These are phyloP conservation scores for Diachasma alloeum DNA, from an alignment of 1,140 invertebrate species.

Conservation along the genomic window DNA sequence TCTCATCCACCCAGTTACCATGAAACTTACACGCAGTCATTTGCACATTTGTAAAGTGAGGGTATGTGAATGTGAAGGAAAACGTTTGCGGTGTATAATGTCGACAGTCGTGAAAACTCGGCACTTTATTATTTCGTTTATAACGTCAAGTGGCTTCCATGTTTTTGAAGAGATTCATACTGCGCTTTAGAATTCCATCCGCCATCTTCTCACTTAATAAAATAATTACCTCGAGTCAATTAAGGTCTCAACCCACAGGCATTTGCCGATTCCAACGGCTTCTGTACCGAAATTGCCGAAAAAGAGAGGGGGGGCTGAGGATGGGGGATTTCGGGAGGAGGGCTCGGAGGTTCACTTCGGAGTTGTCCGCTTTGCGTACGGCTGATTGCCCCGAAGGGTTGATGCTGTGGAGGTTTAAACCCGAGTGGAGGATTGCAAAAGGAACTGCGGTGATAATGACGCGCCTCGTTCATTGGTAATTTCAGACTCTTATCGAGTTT, in stretches of 20 bases:
- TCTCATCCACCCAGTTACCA: conserved; percentile 4
- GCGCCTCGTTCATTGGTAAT: conserved; percentile 28
- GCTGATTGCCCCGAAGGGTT: conserved; percentile 16
- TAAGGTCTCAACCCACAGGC: conserved; percentile 39
- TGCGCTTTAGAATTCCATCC: conserved; percentile 55
- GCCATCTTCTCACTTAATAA: conserved; percentile 65
- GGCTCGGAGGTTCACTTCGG: not conserved
- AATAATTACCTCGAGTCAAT: conserved; percentile 63
- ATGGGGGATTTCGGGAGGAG: not conserved
- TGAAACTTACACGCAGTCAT: conserved; percentile 3
- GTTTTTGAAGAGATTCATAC: not conserved
- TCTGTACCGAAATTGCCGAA: not conserved
- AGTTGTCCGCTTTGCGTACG: conserved; percentile 1
- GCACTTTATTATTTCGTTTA: not conserved
- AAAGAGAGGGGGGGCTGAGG: not conserved
- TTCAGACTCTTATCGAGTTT: conserved; percentile 32
- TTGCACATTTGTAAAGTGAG: not conserved
- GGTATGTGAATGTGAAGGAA: not conserved
- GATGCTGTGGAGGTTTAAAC: not conserved
- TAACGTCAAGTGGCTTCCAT: not conserved
- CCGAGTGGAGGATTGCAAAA: not conserved
- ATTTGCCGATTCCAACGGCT: conserved; percentile 3
- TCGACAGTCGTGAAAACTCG: not conserved
- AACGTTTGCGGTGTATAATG: not conserved
- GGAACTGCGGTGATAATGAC: conserved; percentile 24